A percentile compares a stretch with the other conserved stretches of the same genome.
phyloP scores from a whole-genome alignment of 2,888 invertebrate species.

The Epinotia ramella region DNA sequence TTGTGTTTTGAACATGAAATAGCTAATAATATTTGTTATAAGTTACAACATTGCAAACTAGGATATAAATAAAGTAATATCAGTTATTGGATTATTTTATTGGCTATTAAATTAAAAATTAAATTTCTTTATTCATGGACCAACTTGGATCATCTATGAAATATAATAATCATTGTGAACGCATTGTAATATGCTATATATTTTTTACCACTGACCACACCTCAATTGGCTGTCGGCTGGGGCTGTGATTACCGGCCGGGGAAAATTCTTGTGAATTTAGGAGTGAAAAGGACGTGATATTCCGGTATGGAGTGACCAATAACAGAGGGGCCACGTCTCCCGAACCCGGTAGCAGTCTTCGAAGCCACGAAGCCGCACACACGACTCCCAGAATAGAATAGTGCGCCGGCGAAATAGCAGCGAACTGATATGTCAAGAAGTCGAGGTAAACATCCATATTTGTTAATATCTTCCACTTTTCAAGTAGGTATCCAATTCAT shows the following conservation, averaged over 20 bases:
- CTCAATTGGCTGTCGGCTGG: background rate
- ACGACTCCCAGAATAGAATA: constrained; percentile 10
- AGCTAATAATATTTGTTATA: background rate
- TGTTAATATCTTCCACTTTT: background rate
- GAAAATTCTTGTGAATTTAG: background rate
- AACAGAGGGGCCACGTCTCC: constrained; percentile 32
- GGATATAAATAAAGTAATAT: background rate
- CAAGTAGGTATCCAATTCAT: background rate
- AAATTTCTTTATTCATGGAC: too few species aligned
- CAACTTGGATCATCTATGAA: too few species aligned
- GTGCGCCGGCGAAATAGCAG: background rate
- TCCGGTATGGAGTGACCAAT: constrained; percentile 22
- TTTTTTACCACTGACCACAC: constrained; percentile 7
- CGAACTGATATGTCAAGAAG: background rate
- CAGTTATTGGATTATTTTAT: background rate
- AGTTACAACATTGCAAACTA: background rate
- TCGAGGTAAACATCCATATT: constrained; percentile 10
- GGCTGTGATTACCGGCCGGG: constrained; percentile 8
- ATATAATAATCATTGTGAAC: constrained; percentile 3
- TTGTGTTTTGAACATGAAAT: background rate
- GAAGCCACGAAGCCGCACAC: background rate
- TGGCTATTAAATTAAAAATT: too few species aligned
- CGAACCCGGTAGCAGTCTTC: background rate
- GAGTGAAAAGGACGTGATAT: constrained; percentile 21
- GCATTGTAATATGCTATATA: background rate